These are phyloP conservation scores for Spongia lamella DNA, from an alignment of 37 sponge, comb jelly and placozoan species.

Conservation along the genomic window DNA sequence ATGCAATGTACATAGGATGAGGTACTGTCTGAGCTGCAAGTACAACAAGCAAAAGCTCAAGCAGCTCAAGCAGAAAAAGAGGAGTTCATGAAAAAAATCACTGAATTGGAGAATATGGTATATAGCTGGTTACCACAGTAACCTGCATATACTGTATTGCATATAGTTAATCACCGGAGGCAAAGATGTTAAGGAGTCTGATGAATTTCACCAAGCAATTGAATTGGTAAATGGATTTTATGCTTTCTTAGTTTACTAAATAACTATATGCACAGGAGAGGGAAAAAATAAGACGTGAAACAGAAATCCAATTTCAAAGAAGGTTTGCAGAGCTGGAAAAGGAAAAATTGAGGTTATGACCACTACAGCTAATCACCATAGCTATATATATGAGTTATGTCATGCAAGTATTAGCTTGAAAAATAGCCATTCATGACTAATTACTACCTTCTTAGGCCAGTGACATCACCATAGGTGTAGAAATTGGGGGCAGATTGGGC, in stretches of 20 bases:
- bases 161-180: slow-evolving; percentile 3
- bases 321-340: slow-evolving; percentile 51
- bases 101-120: slow-evolving; percentile 44
- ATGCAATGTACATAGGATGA: slow-evolving; percentile 21
- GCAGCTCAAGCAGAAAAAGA: slow-evolving; percentile 50
- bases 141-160: background rate
- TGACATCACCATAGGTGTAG: no score
- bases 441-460: no score
- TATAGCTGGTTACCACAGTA: background rate
- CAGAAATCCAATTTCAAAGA: slow-evolving; percentile 22
- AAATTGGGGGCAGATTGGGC: no score
- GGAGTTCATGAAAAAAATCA: slow-evolving; percentile 35
- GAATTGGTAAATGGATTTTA: slow-evolving; percentile 22
- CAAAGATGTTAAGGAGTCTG: slow-evolving; percentile 22
- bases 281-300: slow-evolving; percentile 31
- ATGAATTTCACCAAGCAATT: slow-evolving; percentile 58
- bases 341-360: slow-evolving; percentile 51
- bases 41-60: slow-evolving; percentile 13
- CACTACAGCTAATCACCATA: no score
- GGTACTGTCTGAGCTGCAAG: slow-evolving; percentile 41
- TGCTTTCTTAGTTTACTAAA: no score
- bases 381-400: no score
- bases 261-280: slow-evolving; percentile 29
- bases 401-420: no score
- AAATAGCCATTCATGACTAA: no score